Evolutionary conservation across 2,888 invertebrate genomes (phyloP), one percentile per base, ranked within the genome.

Genomic region (Allolobophora icterica): DNA sequence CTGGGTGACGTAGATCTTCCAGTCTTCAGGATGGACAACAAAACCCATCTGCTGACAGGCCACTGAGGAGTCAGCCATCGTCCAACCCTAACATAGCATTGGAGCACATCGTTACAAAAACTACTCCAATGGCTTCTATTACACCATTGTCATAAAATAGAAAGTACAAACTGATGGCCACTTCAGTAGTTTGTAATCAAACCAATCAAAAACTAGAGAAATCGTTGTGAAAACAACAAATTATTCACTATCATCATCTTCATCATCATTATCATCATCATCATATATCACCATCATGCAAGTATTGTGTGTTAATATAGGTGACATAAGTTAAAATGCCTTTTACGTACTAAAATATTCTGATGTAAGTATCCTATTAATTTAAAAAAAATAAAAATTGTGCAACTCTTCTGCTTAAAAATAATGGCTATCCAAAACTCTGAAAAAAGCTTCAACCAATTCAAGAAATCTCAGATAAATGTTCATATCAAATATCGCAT

Each of bases 11-110:
- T 90, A 90, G 19, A 91, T 58, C 83, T 97, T 97, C 98, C 98
- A 98, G 95, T 98, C 98, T 93, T 97, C 97, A 0, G 98, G 98
- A 95, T 99, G 98, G 34, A 99, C 96, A 0, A 97, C 97, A 92
- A 98, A 96, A 0, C 99, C 99, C 92, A 99, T 96, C 95, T 99
- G 99, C 95, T 99, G 97, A 94, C 99, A 99, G 0, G 98, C 98
- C 90, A 99, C 96, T 0, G 98, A 98, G 0, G 99, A 98, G 94
- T 98, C 97, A 89, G 97, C 96, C 35, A 98, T 97, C 89, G 97
- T 98, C 99, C 99, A 99, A 89, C 97, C 98, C 94, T 99, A 91
- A 24, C 19, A 40, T 15, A 87, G 33, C 58, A 58, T 30, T 58
- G 71, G 71, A 71, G n/a, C n/a, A 71, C 21, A n/a, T 71, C 8